These are phyloP conservation scores for Apamea monoglypha DNA, from an alignment of 2,888 invertebrate species.

Conservation along the genomic window DNA sequence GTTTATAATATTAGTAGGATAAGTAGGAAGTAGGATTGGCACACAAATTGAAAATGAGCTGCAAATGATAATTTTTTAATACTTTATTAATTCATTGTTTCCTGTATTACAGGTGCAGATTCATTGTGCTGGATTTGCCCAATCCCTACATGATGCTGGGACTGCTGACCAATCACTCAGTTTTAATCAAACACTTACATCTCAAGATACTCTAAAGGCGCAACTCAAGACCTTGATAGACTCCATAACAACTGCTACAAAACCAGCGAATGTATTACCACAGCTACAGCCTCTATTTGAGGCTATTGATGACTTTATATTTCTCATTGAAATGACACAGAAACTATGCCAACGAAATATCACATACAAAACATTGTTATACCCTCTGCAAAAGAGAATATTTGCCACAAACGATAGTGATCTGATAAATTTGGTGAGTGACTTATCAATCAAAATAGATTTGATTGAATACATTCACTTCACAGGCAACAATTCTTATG, in stretches of 20 bases:
- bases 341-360: conserved; percentile 79
- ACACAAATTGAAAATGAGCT: neutral
- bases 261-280: conserved; percentile 71
- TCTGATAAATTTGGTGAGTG: conserved; percentile 73
- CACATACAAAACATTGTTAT: conserved; percentile 79
- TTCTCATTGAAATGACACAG: conserved; percentile 75
- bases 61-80: neutral
- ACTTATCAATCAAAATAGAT: conserved; percentile 84
- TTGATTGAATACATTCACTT: conserved; percentile 85
- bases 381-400: conserved; percentile 81
- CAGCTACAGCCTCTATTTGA: conserved; percentile 79
- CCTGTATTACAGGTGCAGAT: conserved; percentile 60
- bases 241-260: conserved; percentile 64
- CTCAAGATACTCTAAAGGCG: conserved; percentile 79
- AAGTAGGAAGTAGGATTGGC: too few relatives aligned
- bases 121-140: conserved; percentile 61
- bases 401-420: conserved; percentile 70
- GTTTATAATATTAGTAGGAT: too few relatives aligned
- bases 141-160: conserved; percentile 46
- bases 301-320: conserved; percentile 78
- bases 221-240: conserved; percentile 76
- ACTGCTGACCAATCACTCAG: conserved; percentile 60
- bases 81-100: conserved; percentile 1
- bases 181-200: conserved; percentile 68
- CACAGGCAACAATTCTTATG: conserved; percentile 80